These are phyloP conservation scores for Drosophila atripex DNA, from an alignment of 2,888 invertebrate species.

Conservation along the genomic window DNA sequence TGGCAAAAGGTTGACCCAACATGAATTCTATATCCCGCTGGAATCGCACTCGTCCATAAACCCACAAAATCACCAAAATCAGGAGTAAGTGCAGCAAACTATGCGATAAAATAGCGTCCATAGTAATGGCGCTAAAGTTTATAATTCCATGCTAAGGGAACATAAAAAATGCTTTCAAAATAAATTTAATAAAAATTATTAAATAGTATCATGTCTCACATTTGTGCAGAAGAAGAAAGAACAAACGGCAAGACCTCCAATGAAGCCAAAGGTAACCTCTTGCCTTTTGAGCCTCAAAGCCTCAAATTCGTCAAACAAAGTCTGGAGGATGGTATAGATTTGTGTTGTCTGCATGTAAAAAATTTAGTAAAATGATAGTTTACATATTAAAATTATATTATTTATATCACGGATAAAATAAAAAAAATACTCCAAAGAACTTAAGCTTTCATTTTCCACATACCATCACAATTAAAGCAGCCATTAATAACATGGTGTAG, in stretches of 20 bases:
- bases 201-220: conserved; percentile 54
- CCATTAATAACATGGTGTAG: conserved; percentile 90
- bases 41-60: conserved; percentile 89
- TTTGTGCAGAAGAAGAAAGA: conserved; percentile 76
- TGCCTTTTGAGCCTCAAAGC: conserved; percentile 61
- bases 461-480: conserved; percentile 91
- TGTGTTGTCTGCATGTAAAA: conserved; percentile 67
- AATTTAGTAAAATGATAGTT: no score
- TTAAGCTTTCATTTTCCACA: no score
- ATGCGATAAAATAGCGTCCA: conserved; percentile 65
- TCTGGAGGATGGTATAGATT: conserved; percentile 71
- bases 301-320: conserved; percentile 81
- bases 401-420: no score
- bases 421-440: no score
- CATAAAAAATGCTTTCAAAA: background rate
- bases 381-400: no score
- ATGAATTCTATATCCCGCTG: conserved; percentile 89
- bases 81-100: conserved; percentile 86
- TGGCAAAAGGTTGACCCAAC: conserved; percentile 87
- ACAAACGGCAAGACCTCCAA: conserved; percentile 51
- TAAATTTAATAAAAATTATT: no score
- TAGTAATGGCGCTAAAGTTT: conserved; percentile 55
- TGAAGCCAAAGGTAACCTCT: conserved; percentile 56
- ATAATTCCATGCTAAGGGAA: conserved; percentile 65
- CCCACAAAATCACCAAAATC: conserved; percentile 91